Conservation (phyloP, 2,888 invertebrate genomes). For the Ophioninae sp. region DNA sequence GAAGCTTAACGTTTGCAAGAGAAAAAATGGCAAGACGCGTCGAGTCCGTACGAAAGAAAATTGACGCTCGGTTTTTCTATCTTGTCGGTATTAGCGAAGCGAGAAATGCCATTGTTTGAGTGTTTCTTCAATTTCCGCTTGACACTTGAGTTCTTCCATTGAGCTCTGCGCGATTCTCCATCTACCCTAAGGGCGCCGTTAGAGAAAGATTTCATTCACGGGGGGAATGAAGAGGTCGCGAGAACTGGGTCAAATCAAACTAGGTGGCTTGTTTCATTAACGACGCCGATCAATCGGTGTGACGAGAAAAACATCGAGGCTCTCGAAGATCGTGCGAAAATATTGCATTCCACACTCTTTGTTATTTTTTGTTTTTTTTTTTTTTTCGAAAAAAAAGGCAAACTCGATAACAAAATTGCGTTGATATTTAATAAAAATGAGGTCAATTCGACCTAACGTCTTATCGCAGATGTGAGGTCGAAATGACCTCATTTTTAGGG, state of each 20-base stretch:
- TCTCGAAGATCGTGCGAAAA: conserved; percentile 16
- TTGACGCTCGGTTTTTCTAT: conserved; percentile 4
- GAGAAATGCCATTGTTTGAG: conserved; percentile 17
- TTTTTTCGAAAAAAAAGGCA: neutral
- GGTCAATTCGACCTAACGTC: neutral
- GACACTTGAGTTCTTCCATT: conserved; percentile 50
- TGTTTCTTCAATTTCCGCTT: conserved; percentile 59
- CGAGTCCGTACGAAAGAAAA: conserved; percentile 2
- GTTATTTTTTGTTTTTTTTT: neutral
- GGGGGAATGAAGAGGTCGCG: conserved; percentile 55
- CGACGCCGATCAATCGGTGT: conserved; percentile 56
- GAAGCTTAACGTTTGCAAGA: too few relatives aligned
- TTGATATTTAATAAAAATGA: neutral
- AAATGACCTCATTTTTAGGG: too few relatives aligned
- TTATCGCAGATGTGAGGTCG: neutral
- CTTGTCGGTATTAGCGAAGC: conserved; percentile 16
- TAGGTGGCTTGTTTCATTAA: conserved; percentile 63
- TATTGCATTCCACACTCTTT: neutral
- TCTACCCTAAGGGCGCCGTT: conserved; percentile 28
- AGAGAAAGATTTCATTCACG: conserved; percentile 34
- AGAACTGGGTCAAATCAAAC: conserved; percentile 65
- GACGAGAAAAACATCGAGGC: conserved; percentile 33
- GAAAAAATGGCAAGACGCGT: neutral
- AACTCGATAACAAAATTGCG: neutral
- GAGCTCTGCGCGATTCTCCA: conserved; percentile 40